phyloP scores from a whole-genome alignment of 2,888 invertebrate species.

The Oligia fasciuncula region DNA sequence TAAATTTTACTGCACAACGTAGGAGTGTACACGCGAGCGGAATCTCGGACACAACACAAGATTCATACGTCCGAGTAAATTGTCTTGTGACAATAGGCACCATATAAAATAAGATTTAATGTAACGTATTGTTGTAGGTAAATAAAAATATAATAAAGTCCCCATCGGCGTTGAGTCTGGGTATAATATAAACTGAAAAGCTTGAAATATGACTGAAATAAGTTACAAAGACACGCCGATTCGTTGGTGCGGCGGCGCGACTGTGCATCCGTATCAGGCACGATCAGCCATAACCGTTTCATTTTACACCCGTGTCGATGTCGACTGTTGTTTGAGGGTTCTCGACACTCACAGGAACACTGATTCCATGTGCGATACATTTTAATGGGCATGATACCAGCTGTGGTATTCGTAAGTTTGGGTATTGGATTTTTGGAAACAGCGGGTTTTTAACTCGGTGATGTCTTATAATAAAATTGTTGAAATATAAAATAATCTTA shows the following conservation, averaged over 20 bases:
- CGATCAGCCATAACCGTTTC: slow-evolving; percentile 72
- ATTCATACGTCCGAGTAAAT: slow-evolving; percentile 49
- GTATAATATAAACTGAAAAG: slow-evolving; percentile 13
- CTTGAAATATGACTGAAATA: slow-evolving; percentile 35
- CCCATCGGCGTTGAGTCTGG: not conserved
- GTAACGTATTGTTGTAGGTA: slow-evolving; percentile 20
- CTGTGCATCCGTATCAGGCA: slow-evolving; percentile 60
- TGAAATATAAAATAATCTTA: too few relatives aligned
- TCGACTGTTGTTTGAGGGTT: slow-evolving; percentile 53
- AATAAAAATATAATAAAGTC: slow-evolving; percentile 28
- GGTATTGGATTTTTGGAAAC: slow-evolving; percentile 14
- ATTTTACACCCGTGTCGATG: slow-evolving; percentile 65
- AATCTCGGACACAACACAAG: slow-evolving; percentile 57
- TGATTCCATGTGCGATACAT: slow-evolving; percentile 74
- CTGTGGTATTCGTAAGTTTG: slow-evolving; percentile 5
- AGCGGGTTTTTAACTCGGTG: not conserved
- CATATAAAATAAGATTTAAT: slow-evolving; percentile 51
- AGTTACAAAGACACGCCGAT: slow-evolving; percentile 46
- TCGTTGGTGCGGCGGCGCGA: slow-evolving; percentile 37
- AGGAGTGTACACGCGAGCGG: slow-evolving; percentile 70
- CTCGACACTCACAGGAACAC: slow-evolving; percentile 66
- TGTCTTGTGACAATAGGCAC: slow-evolving; percentile 64
- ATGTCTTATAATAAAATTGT: slow-evolving; percentile 13
- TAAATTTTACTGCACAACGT: slow-evolving; percentile 78
- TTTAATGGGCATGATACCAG: slow-evolving; percentile 62